Base-by-base conservation (phyloP, 2,113 vertebrate genomes). In the Casuarius casuarius region DNA sequence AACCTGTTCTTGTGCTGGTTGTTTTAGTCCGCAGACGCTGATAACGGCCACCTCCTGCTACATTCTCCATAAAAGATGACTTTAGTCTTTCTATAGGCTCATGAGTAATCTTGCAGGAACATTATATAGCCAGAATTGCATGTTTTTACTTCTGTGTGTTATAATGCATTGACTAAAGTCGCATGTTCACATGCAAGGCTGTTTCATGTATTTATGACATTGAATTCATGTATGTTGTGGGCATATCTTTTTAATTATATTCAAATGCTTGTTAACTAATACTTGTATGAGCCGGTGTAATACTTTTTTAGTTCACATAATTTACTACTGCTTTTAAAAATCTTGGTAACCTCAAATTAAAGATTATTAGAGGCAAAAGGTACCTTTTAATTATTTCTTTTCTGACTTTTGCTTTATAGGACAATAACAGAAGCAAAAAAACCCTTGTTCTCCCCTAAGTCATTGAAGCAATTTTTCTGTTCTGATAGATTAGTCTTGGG, bases 11-110 rank as follows among this genome's bases (percentile, higher is more conserved):
- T 42, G 2, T 25, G 5, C 23, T 70, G 49, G 23, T 61, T 10
- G 8, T 15, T 91, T 71, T 87, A 84, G 21, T 56, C 28, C 13
- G 14, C 23, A 56, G 9, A 5, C 26, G 33, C 4, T 49, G 49
- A 3, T 40, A 81, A 54, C 26, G n/a, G 31, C 35, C 17, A 33
- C 1, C 9, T 51, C 76, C 26, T 80, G 38, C 46, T 9, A 28
- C 3, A 10, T 46, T 73, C 6, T 33, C 2, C 38, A 54, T 79
- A 52, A 10, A 28, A 8, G 1, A 1, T 16, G 18, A 4, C 28
- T 52, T 20, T 31, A 73, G 17, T 6, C 13, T 52, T 81, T 51
- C 3, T 3, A 5, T 61, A 22, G 18, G 11, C 21, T 59, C 18
- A 38, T 28, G 44, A 19, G 7, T n/a, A 58, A 80, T 51, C 12